Conservation (phyloP, 2,797 vertebrate genomes). For the Urophycis tenuis region DNA sequence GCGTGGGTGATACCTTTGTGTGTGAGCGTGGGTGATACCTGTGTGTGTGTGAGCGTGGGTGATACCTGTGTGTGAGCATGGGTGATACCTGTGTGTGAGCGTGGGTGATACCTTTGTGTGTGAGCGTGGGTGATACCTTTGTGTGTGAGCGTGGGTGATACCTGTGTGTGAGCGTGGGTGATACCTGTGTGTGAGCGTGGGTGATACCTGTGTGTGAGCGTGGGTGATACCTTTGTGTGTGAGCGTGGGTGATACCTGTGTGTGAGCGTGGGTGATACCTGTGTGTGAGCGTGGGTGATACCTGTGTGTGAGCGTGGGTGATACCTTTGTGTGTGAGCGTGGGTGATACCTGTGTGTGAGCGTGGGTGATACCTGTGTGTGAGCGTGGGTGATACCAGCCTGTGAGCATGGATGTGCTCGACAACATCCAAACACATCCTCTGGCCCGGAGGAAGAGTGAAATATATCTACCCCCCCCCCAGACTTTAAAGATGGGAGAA, state of each 20-base stretch:
- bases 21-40: too few relatives aligned
- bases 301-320: too few relatives aligned
- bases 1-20: conserved; percentile 45
- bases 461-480: too few relatives aligned
- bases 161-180: neutral
- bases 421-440: too few relatives aligned
- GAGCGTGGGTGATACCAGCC: conserved; percentile 34
- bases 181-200: conserved; percentile 52
- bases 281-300: neutral
- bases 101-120: conserved; percentile 62
- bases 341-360: conserved; percentile 37
- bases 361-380: too few relatives aligned
- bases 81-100: conserved; percentile 54
- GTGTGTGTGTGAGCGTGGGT: conserved; percentile 1
- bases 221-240: conserved; percentile 64
- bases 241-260: conserved; percentile 44
- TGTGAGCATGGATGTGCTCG: too few relatives aligned
- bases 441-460: too few relatives aligned
- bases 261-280: too few relatives aligned
- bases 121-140: conserved; percentile 51
- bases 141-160: too few relatives aligned
- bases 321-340: conserved; percentile 55
- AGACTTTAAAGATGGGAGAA: too few relatives aligned
- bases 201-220: conserved; percentile 54
- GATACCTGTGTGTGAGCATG: conserved; percentile 50